Percentiles rank a stretch among this genome's conserved stretches.
Evolutionary conservation across 1,140 invertebrate genomes (phyloP).

Genomic region (Homalodisca vitripennis): DNA sequence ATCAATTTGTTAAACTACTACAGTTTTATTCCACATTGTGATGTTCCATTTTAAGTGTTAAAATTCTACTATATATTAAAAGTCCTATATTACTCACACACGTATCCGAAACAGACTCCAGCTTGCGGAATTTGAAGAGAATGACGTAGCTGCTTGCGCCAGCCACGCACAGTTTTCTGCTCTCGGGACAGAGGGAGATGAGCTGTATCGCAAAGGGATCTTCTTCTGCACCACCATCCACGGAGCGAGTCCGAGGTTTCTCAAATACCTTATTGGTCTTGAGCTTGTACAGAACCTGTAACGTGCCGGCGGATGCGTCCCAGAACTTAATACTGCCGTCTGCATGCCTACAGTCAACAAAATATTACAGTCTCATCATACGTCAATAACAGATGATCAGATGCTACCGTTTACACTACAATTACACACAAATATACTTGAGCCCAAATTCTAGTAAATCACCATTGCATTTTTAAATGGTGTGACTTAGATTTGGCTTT

Average conservation of each 20-base stretch:
- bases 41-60: neutral
- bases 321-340: slow-evolving; percentile 97
- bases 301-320: slow-evolving; percentile 90
- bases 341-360: slow-evolving; percentile 87
- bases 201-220: slow-evolving; percentile 94
- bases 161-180: slow-evolving; percentile 83
- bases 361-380: no score
- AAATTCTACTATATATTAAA: neutral
- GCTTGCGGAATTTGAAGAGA: slow-evolving; percentile 93
- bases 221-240: slow-evolving; percentile 63
- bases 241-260: slow-evolving; percentile 54
- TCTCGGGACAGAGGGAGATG: slow-evolving; percentile 91
- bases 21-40: neutral
- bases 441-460: no score
- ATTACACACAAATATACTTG: no score
- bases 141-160: slow-evolving; percentile 90
- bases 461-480: no score
- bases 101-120: slow-evolving; percentile 81
- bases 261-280: slow-evolving; percentile 90
- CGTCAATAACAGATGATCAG: no score
- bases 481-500: no score
- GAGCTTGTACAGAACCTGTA: slow-evolving; percentile 96
- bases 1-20: no score
- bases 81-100: slow-evolving; percentile 58
- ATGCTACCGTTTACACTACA: no score